Evolutionary conservation across 2,797 vertebrate genomes (phyloP), one percentile per base, ranked within the genome.

Genomic region (Adelosebastes latens): DNA sequence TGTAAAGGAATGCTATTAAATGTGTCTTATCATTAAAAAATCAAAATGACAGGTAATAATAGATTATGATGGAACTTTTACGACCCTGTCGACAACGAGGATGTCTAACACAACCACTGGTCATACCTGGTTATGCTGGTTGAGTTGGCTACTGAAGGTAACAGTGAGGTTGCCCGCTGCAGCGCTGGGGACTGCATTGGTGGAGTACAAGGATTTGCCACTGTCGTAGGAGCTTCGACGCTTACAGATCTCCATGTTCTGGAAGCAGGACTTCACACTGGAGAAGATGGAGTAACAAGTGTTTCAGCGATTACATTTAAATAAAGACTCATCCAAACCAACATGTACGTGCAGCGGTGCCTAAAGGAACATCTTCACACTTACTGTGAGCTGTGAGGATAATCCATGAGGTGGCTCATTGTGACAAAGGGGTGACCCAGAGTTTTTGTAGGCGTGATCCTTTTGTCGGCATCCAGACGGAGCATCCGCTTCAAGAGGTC

Each of bases 181-280:
- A 94, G 98, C 95, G 52, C 97, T 97, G 72, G 98, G 97, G 79
- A 98, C 97, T 63, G 98, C 95, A 4, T 96, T 99, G 72, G 97
- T 96, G 1, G 98, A 98, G 92, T 99, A 99, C 1, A 99, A 96
- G 81, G 97, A 96, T 92, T 99, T 99, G 88, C 97, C 94, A 71
- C 94, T 97, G 71, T 99, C 98, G 20, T 99, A 99, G 93, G 97
- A 96, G 88, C 95, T 97, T 81, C 99, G 96, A 72, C 97, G 95
- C 85, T 99, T 99, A 93, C 98, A 99, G 90, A 99, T 97, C 93
- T 99, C 98, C 99, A 99, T 99, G 91, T 99, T 99, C 94, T 99
- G 99, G 94, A 99, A 99, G 94, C 99, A 99, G 10, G 98, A 99
- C 91, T 99, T 99, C 84, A 99, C 98, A 87, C 99, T 99, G 92